A percentile compares a stretch with the other conserved stretches of the same genome.
Conservation (phyloP, 2,113 vertebrate genomes). For the Nyctibius bracteatus region DNA sequence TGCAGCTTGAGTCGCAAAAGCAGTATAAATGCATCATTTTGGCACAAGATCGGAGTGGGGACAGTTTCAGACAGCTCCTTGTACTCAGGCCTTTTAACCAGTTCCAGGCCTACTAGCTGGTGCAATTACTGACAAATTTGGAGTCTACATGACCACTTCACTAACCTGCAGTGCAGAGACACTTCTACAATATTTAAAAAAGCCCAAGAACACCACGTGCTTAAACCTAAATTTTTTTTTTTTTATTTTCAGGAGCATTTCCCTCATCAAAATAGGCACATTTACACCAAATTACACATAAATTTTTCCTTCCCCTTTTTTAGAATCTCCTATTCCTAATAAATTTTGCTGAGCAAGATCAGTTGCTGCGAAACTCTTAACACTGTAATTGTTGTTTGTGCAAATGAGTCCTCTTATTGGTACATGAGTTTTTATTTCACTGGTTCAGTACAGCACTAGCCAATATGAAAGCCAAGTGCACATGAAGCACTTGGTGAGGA, state of each 20-base stretch:
- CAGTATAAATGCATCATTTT: not conserved
- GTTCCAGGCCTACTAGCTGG: not conserved
- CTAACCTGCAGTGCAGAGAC: not conserved
- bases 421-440: not conserved
- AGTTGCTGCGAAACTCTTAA: not conserved
- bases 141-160: not conserved
- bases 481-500: not conserved
- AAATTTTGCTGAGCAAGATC: not conserved
- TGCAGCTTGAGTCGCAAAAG: not conserved
- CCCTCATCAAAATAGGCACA: not conserved
- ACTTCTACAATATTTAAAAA: not conserved
- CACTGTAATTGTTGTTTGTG: not conserved
- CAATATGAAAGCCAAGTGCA: not conserved
- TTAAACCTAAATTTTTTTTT: not conserved
- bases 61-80: not conserved
- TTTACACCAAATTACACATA: not conserved
- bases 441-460: not conserved
- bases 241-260: not conserved
- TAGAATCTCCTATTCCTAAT: not conserved
- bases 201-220: fast-evolving
- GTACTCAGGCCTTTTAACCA: not conserved
- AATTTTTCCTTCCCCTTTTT: not conserved
- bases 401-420: not conserved
- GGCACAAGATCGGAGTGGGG: not conserved
- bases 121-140: not conserved